A percentile compares a stretch with the other conserved stretches of the same genome.
Conservation (phyloP, 35 echinoderm and acorn worm species). For the Ptychodera flava region DNA sequence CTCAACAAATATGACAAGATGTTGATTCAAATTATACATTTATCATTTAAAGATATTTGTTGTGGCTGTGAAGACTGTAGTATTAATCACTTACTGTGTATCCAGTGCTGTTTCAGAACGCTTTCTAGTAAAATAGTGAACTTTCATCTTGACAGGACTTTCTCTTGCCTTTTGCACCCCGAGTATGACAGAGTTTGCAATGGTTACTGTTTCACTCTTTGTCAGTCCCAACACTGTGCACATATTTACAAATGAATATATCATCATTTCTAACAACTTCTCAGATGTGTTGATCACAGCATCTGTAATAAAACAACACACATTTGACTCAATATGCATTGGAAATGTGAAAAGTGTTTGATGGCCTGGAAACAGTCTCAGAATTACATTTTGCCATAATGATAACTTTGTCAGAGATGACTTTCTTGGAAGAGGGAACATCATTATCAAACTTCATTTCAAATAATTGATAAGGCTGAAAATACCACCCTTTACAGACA, state of each 20-base stretch:
- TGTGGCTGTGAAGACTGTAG: too few relatives aligned
- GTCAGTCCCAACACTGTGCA: slow-evolving; percentile 54
- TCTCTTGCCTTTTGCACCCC: slow-evolving; percentile 41
- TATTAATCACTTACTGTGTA: slow-evolving; percentile 56
- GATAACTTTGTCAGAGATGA: too few relatives aligned
- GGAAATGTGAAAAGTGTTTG: not conserved
- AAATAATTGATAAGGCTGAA: too few relatives aligned
- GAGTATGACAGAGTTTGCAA: slow-evolving; percentile 58
- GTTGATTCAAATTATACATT: too few relatives aligned
- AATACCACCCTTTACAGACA: too few relatives aligned
- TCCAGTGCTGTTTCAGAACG: not conserved
- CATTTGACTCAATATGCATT: not conserved
- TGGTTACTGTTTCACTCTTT: slow-evolving; percentile 45
- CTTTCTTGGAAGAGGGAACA: too few relatives aligned
- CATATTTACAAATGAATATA: slow-evolving; percentile 82
- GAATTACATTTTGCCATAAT: not conserved
- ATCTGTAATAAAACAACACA: slow-evolving; percentile 32
- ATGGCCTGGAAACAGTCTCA: not conserved
- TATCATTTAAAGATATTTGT: too few relatives aligned
- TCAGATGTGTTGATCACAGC: slow-evolving; percentile 53
- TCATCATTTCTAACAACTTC: slow-evolving; percentile 78
- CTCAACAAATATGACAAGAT: too few relatives aligned
- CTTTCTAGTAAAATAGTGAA: slow-evolving; percentile 66
- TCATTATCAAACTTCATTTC: too few relatives aligned
- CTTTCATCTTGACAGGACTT: slow-evolving; percentile 30